Evolutionary conservation across 2,113 vertebrate species (phyloP), one percentile per base, ranked within the genome.

Genomic region (Haemorhous mexicanus): DNA sequence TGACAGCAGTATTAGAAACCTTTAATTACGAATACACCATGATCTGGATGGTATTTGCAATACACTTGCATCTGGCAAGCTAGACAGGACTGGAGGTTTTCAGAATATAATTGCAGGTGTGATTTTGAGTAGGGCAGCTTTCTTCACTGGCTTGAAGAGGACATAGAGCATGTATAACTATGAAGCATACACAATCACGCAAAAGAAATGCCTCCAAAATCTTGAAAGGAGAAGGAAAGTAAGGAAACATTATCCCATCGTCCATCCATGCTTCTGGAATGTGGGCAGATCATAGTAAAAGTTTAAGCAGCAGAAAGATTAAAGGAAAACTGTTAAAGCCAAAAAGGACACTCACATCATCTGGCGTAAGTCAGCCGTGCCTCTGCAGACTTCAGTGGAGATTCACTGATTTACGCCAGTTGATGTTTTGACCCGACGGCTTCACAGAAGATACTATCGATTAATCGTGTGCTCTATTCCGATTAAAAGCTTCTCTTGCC

Each of bases 11-110:
- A 68, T 84, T 84, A 85, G 80, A 95, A 98, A 95, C 46, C 96
- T 98, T 98, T 97, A 98, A 98, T 98, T 97, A 98, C 69, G 94
- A 96, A 96, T 92, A 91, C 74, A 90, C 81, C 93, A 95, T 90
- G 79, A 93, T 86, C 75, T 82, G 94, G 70, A 91, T 96, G 62
- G 95, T 97, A 97, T 98, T 98, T 98, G 98, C 95, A 97, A 91
- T 35, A 76, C 79, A 59, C 87, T 94, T 97, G 91, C 66, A 90
- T 94, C 90, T 92, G 83, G 84, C 91, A 96, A 97, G 85, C 89
- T 90, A 94, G 61, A 67, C 20, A 82, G 55, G 43, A 86, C 39
- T 55, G 35, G 13, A 69, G 22, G 27, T 27, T 83, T 96, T 84
- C 46, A 47, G 86, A 94, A 92, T 79, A 83, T 3, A 26, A 39